Conservation (phyloP, 2,797 vertebrate genomes). For the Acrossocheilus fasciatus region DNA sequence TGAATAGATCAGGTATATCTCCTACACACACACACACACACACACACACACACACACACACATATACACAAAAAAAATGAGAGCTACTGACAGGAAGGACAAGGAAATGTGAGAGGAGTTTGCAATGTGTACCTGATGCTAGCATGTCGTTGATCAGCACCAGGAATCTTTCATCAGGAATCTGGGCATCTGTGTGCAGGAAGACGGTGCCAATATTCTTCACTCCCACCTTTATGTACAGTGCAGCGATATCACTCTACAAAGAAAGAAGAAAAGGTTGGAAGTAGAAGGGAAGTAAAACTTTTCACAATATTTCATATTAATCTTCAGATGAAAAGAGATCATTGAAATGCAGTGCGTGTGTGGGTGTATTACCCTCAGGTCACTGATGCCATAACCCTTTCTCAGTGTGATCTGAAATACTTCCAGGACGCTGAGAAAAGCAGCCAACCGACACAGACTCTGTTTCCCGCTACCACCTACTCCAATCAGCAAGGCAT, state of each 20-base stretch:
- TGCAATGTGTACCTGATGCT: slow-evolving; percentile 75
- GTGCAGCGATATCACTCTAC: slow-evolving; percentile 80
- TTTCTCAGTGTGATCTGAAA: slow-evolving; percentile 82
- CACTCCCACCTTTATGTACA: slow-evolving; percentile 84
- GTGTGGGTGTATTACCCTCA: slow-evolving; percentile 68
- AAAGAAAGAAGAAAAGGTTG: slow-evolving; percentile 26
- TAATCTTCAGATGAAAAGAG: neutral
- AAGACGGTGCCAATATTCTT: slow-evolving; percentile 81
- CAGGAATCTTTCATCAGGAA: slow-evolving; percentile 80
- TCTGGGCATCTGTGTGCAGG: slow-evolving; percentile 79
- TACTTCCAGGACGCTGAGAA: slow-evolving; percentile 80
- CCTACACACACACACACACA: slow-evolving; percentile 63
- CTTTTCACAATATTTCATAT: neutral
- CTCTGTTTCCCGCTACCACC: slow-evolving; percentile 82
- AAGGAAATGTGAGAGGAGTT: neutral
- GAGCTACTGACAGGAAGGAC: neutral
- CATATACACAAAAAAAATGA: neutral
- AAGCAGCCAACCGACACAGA: slow-evolving; percentile 79
- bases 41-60: slow-evolving; percentile 41
- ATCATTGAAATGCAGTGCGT: neutral
- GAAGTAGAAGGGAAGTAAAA: neutral
- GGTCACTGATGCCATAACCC: slow-evolving; percentile 80
- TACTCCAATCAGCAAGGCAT: slow-evolving; percentile 79
- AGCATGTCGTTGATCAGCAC: slow-evolving; percentile 81
- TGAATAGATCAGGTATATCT: slow-evolving; percentile 81